These are phyloP conservation scores for Conistra vaccinii DNA, from an alignment of 2,888 invertebrate genomes.

Conservation along the genomic window DNA sequence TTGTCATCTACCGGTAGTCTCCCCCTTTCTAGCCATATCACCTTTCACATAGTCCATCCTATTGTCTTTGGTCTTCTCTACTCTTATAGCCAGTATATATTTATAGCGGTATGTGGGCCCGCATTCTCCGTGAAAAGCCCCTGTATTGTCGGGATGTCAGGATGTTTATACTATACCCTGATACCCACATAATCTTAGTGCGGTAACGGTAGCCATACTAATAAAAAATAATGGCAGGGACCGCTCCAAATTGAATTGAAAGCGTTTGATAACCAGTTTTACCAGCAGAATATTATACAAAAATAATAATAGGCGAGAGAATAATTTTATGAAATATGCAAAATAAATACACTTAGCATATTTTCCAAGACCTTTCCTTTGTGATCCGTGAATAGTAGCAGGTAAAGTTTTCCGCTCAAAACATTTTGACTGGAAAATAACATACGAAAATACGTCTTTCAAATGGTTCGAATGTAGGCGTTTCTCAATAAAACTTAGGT, in stretches of 20 bases:
- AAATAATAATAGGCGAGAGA: conserved; percentile 31
- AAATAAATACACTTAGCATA: conserved; percentile 23
- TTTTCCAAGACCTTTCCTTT: conserved; percentile 15
- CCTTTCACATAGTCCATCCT: neutral
- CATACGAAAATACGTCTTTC: conserved; percentile 25
- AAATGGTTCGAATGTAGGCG: conserved; percentile 34
- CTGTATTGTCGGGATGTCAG: conserved; percentile 19
- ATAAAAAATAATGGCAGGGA: conserved; percentile 64
- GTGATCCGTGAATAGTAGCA: neutral
- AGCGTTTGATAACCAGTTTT: conserved; percentile 43
- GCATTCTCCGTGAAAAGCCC: conserved; percentile 25
- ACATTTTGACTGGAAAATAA: conserved; percentile 19
- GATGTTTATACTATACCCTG: conserved; percentile 32
- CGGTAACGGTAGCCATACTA: conserved; percentile 44
- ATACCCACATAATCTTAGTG: conserved; percentile 43
- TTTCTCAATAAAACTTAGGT: conserved; percentile 66
- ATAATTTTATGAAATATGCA: conserved; percentile 42
- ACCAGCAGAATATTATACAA: conserved; percentile 38
- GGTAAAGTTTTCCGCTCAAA: neutral
- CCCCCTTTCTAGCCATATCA: neutral
- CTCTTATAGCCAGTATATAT: conserved; percentile 3
- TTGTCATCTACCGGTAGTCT: too few relatives aligned
- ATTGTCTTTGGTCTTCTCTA: too few relatives aligned
- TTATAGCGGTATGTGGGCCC: neutral
- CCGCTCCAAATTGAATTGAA: conserved; percentile 59